Percentiles rank a stretch among this genome's conserved stretches.
These are phyloP conservation scores for Hylaeus volcanicus DNA, from an alignment of 1,140 invertebrate genomes.

Conservation along the genomic window DNA sequence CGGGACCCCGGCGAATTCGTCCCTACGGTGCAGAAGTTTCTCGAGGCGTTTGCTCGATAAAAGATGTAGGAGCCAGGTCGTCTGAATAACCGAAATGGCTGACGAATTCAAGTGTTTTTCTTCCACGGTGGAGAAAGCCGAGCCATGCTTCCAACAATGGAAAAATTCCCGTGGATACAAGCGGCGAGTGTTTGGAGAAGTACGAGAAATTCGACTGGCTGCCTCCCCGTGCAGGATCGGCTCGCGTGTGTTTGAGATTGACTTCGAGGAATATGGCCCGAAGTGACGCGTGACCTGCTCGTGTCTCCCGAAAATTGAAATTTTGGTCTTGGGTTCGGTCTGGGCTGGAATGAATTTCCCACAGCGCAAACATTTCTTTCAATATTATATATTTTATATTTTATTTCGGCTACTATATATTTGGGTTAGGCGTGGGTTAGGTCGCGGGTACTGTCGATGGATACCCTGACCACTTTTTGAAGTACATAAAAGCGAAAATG, in stretches of 20 bases:
- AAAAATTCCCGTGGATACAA: not conserved
- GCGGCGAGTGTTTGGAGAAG: not conserved
- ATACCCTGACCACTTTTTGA: no score
- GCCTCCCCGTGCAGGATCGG: not conserved
- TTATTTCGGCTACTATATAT: no score
- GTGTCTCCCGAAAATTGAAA: not conserved
- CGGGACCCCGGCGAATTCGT: not conserved
- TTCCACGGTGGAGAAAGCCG: not conserved
- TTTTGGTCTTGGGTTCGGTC: no score
- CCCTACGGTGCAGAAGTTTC: not conserved
- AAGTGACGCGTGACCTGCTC: no score
- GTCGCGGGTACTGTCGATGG: no score
- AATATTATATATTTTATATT: no score
- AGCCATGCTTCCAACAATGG: not conserved
- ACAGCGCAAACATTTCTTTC: no score
- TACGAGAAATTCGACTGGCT: not conserved
- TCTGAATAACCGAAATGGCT: not conserved
- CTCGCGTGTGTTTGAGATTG: not conserved
- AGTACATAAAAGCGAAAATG: no score
- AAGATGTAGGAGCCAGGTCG: not conserved
- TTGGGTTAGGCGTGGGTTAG: no score
- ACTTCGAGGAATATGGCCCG: not conserved
- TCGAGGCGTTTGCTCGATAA: not conserved
- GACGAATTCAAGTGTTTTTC: constrained; percentile 5
- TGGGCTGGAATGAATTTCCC: no score